These are phyloP conservation scores for Venustoraphidia nigricollis DNA, from an alignment of 2,888 invertebrate genomes.

Conservation along the genomic window DNA sequence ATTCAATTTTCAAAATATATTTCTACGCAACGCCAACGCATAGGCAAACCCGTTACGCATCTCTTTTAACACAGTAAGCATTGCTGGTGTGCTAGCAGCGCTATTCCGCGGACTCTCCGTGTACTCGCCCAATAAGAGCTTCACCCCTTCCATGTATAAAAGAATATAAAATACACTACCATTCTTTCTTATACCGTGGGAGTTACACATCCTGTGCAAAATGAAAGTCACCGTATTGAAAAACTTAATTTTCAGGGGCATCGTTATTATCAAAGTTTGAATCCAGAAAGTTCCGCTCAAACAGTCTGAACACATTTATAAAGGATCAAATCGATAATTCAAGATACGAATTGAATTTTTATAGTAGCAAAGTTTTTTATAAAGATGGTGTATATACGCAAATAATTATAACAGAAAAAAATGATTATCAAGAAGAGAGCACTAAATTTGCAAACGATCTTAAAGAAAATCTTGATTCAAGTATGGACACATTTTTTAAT, in stretches of 20 bases:
- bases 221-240: not conserved
- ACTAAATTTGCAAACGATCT: not conserved
- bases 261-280: slow-evolving; percentile 4
- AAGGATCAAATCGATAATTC: slow-evolving; percentile 1
- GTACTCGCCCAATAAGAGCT: too few relatives aligned
- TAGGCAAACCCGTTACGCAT: too few relatives aligned
- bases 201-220: not conserved
- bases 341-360: slow-evolving; percentile 1
- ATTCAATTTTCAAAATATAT: too few relatives aligned
- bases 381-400: slow-evolving; percentile 4
- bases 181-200: too few relatives aligned
- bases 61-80: too few relatives aligned
- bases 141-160: too few relatives aligned
- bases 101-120: too few relatives aligned
- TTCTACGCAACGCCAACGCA: too few relatives aligned
- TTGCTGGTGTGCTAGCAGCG: too few relatives aligned
- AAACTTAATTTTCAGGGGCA: slow-evolving; percentile 5
- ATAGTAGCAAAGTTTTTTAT: slow-evolving; percentile 3
- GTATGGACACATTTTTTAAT: not conserved
- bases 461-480: not conserved
- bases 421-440: slow-evolving; percentile 4
- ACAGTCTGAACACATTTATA: slow-evolving; percentile 1
- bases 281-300: slow-evolving; percentile 3
- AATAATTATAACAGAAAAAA: slow-evolving; percentile 6
- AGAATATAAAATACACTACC: too few relatives aligned